Percentiles rank a stretch among this genome's conserved stretches.
These are phyloP conservation scores for Eidolon dupreanum DNA, from an alignment of 2,797 vertebrate species.

Conservation along the genomic window DNA sequence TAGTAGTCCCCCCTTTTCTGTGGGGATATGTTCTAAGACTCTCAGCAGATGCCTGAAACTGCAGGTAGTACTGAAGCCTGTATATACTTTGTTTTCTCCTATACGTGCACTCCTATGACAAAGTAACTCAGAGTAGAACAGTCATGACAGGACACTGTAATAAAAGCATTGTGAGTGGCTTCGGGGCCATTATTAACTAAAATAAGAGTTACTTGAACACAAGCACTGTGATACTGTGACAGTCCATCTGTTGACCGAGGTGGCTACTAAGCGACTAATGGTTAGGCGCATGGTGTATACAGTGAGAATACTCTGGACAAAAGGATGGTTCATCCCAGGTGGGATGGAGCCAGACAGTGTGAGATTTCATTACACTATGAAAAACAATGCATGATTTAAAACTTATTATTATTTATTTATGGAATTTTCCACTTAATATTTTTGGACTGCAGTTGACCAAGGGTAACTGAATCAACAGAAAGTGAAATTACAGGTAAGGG, in stretches of 20 bases:
- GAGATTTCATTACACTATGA: neutral
- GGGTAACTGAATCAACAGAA: neutral
- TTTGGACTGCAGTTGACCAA: neutral
- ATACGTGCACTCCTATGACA: neutral
- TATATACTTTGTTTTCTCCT: neutral
- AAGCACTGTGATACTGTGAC: neutral
- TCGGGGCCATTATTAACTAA: neutral
- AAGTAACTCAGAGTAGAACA: neutral
- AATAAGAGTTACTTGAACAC: neutral
- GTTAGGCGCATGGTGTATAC: neutral
- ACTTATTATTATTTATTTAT: neutral
- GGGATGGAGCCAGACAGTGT: neutral
- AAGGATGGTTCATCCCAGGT: neutral
- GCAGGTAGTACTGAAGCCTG: neutral
- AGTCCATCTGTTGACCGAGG: neutral
- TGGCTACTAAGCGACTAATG: neutral
- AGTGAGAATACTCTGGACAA: neutral
- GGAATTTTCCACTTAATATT: neutral
- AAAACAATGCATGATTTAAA: neutral
- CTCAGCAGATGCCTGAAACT: neutral
- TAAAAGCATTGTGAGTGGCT: neutral
- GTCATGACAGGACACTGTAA: neutral
- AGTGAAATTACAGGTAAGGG: neutral
- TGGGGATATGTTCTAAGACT: neutral
- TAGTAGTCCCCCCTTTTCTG: neutral